Base-by-base conservation (phyloP, 2,113 vertebrate species). In the Callionymus lyra region DNA sequence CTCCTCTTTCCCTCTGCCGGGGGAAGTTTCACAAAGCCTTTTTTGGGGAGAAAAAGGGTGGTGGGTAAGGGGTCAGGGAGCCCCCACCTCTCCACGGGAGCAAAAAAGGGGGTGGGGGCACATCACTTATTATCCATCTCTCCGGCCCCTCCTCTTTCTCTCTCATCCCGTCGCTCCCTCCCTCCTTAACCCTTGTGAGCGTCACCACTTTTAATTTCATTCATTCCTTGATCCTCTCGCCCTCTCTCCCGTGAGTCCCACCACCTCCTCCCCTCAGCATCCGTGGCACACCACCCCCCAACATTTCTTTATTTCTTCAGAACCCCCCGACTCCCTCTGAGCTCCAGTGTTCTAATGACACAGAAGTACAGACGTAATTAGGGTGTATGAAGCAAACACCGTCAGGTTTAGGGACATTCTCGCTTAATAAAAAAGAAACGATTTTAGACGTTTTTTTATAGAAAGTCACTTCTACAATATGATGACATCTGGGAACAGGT, bases 201-300 rank as follows among this genome's bases (percentile, higher is more conserved):
- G 70, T 71, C 76, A 68, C 73, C 77, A 77, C 81, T 83, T 85
- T 76, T 80, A 80, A 76, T 80, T 81, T 82, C 70, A 83, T 84
- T 84, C 82, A 84, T 81, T 55, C 67, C 65, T 57, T 68, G 63
- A 74, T 74, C 71, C 74, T 8, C 59, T 36, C 55, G 54, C 47
- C 59, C 45, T 47, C 27, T 47, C 27, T 49, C 70, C 46, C 10
- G 37, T 16, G 44, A 9, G 2, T 10, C 31, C 59, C 52, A 11
- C 34, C 34, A 12, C 34, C 34, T 6, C 34, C 47, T 27, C 53
- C 46, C 45, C 47, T 38, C 61, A 63, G 48, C 61, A 57, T 55
- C 70, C 59, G 9, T 50, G 21, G 35, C 49, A 40, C 50, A 59
- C 38, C 32, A 50, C 50, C 64, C 48, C 60, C 49, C 48, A 41